phyloP scores from a whole-genome alignment of 2,113 vertebrate species.

The Mormyrus iriodes region DNA sequence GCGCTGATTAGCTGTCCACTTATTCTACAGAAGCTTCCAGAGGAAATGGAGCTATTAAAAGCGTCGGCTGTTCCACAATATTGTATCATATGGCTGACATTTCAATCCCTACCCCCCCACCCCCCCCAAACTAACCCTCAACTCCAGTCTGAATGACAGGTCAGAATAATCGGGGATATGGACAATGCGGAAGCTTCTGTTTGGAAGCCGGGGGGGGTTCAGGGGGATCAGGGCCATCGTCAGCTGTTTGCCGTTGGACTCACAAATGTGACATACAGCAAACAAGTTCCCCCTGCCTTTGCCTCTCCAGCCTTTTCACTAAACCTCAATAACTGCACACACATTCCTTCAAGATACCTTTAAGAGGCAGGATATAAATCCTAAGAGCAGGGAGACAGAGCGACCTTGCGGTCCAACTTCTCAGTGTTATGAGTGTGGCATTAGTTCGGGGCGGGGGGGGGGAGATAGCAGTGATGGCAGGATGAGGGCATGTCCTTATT shows the following conservation, averaged over 20 bases:
- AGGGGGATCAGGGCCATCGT: constrained; percentile 49
- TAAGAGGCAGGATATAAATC: not conserved
- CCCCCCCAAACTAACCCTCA: constrained; percentile 42
- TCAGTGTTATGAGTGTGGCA: not conserved
- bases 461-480: not conserved
- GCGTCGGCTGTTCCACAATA: constrained; percentile 32
- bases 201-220: not conserved
- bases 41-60: constrained; percentile 38
- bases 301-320: not conserved
- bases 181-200: constrained; percentile 68
- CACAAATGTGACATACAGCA: constrained; percentile 35
- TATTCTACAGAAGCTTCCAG: constrained; percentile 48
- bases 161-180: constrained; percentile 63
- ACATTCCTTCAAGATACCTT: not conserved
- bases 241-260: constrained; percentile 62
- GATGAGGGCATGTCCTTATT: not conserved
- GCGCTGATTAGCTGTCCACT: not conserved
- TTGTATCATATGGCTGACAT: constrained; percentile 47
- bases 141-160: constrained; percentile 57
- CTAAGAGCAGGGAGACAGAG: not conserved
- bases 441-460: too few relatives aligned
- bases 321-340: not conserved
- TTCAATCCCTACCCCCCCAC: constrained; percentile 37
- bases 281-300: not conserved
- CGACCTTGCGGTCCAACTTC: not conserved